These are phyloP conservation scores for Phocoena phocoena DNA, from an alignment of 2,113 vertebrate species.

Conservation along the genomic window DNA sequence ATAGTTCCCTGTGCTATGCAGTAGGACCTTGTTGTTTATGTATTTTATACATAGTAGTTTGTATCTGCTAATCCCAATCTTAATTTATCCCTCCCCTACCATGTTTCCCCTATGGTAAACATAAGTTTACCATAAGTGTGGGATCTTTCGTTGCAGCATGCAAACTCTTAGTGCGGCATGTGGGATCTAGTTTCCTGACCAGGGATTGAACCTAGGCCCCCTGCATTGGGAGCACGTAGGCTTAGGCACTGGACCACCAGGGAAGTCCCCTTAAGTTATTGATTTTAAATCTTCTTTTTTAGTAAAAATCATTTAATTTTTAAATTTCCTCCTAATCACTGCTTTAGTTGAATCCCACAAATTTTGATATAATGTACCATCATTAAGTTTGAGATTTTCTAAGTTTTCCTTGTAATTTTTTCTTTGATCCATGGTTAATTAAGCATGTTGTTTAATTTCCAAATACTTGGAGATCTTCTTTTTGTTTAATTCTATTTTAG, in stretches of 20 bases:
- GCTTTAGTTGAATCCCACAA: neutral
- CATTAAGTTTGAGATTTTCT: neutral
- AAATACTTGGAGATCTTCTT: neutral
- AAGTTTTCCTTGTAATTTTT: neutral
- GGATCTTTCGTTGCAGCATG: neutral
- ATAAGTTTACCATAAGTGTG: neutral
- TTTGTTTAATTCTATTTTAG: neutral
- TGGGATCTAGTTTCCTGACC: too few relatives aligned
- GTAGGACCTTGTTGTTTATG: too few relatives aligned
- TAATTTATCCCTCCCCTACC: too few relatives aligned
- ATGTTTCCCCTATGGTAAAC: too few relatives aligned
- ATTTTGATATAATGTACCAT: neutral
- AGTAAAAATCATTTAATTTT: neutral
- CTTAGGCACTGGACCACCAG: too few relatives aligned
- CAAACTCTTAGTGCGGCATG: too few relatives aligned
- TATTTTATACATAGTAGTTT: too few relatives aligned
- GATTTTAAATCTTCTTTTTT: neutral
- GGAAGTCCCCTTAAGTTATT: too few relatives aligned
- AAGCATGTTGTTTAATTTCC: neutral
- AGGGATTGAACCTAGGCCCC: too few relatives aligned
- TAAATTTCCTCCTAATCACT: neutral
- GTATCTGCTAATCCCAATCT: too few relatives aligned
- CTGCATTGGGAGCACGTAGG: too few relatives aligned
- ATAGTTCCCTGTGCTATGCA: too few relatives aligned
- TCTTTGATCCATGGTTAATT: neutral